Base-by-base conservation (phyloP, 2,888 invertebrate species). In the Pheosia tremula region DNA sequence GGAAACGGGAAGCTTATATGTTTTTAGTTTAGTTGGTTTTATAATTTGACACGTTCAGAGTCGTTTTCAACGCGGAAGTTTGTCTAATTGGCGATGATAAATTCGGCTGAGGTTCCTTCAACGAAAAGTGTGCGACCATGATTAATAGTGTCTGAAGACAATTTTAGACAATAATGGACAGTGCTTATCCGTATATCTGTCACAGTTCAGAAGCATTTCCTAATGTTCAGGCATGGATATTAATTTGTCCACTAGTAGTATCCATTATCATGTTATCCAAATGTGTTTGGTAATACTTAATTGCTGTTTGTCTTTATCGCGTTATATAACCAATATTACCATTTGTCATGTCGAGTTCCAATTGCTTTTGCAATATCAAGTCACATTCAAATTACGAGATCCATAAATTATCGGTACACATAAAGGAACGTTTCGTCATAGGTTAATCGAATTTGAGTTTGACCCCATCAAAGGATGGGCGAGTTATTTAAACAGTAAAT, bases 81-180 rank as follows among this genome's bases (percentile, higher is more conserved):
- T 66, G 60, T 62, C 84, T 88, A 89, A 90, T 91, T 90, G 84
- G 84, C 81, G 78, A 84, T 83, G 84, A 89, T 87, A 84, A 87
- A 88, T 87, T 82, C 68, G 68, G 60, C 79, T 77, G 78, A 83
- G 75, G 77, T 82, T 79, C 80, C 80, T 66, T 75, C 78, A 77
- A 74, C 63, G 64, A 79, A 24, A 77, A 74, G 55, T 63, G 62
- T 66, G 61, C 60, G 57, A 55, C 58, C 59, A 60, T 75, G 77
- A 77, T 75, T 66, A 63, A 77, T 77, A 57, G 58, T 7, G 13
- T 9, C 36, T 10, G 58, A 52, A 52, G 56, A 60, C 66, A 53
- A 53, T 68, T 70, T 74, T 67, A 62, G 64, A 66, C 58, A 58
- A 58, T 52, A 64, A 43, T 63, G 56, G 58, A 59, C 61, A 36